A percentile compares a stretch with the other conserved stretches of the same genome.
phyloP scores from a whole-genome alignment of 2,888 invertebrate species.

The Diachrysia chrysitis region DNA sequence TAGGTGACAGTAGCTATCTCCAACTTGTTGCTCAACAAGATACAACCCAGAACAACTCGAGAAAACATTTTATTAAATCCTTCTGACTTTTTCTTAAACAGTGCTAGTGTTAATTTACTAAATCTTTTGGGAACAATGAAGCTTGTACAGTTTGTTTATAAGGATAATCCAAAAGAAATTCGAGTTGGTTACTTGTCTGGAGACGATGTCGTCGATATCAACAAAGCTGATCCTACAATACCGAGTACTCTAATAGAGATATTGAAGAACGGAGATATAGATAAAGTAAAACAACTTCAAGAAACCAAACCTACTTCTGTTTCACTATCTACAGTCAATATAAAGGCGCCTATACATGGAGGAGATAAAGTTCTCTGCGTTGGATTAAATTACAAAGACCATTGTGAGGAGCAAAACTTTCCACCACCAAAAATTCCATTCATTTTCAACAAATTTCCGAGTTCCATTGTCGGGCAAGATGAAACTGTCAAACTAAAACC shows the following conservation, averaged over 20 bases:
- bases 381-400: conserved; percentile 94
- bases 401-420: conserved; percentile 93
- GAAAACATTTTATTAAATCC: conserved; percentile 45
- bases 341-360: conserved; percentile 90
- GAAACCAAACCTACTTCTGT: conserved; percentile 34
- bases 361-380: conserved; percentile 95
- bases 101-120: conserved; percentile 23
- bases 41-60: conserved; percentile 17
- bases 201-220: conserved; percentile 90
- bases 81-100: conserved; percentile 22
- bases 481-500: conserved; percentile 86
- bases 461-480: conserved; percentile 92
- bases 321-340: conserved; percentile 54
- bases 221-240: conserved; percentile 85
- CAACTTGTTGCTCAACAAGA: conserved; percentile 50
- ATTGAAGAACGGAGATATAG: conserved; percentile 71
- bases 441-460: conserved; percentile 95
- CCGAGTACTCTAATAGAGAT: conserved; percentile 79
- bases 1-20: conserved; percentile 33
- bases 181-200: conserved; percentile 90
- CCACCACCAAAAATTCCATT: conserved; percentile 92
- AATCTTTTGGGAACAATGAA: conserved; percentile 81
- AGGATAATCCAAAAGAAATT: conserved; percentile 82
- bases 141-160: conserved; percentile 90
- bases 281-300: conserved; percentile 64